Conservation (phyloP, 2,888 invertebrate species). For the Tolmerus cingulatus region DNA sequence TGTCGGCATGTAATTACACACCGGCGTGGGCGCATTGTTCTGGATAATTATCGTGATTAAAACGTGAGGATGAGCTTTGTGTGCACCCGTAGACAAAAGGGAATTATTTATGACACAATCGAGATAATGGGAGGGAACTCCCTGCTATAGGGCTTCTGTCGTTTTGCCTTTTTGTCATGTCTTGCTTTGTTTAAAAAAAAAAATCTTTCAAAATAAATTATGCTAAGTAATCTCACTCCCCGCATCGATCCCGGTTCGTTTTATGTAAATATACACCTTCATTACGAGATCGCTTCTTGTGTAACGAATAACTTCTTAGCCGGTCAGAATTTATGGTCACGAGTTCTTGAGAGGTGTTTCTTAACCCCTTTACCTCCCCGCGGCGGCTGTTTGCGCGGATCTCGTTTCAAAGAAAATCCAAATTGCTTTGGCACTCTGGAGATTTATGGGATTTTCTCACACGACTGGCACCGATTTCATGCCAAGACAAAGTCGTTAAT, state of each 20-base stretch:
- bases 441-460: not conserved
- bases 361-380: too few relatives aligned
- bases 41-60: conserved; percentile 35
- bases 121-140: conserved; percentile 13
- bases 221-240: not conserved
- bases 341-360: not conserved
- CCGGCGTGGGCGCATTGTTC: conserved; percentile 9
- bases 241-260: not conserved
- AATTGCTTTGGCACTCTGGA: not conserved
- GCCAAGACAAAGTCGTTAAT: not conserved
- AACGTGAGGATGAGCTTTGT: conserved; percentile 28
- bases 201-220: not conserved
- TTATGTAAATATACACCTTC: not conserved
- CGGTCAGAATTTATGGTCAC: not conserved
- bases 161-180: not conserved
- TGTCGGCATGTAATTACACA: conserved; percentile 17
- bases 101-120: conserved; percentile 38
- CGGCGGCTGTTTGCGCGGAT: not conserved
- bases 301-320: not conserved
- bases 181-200: not conserved
- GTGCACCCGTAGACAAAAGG: conserved; percentile 7
- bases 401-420: not conserved
- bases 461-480: not conserved
- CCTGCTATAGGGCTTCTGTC: not conserved
- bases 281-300: not conserved